These are phyloP conservation scores for Gobionotothen gibberifrons DNA, from an alignment of 2,797 vertebrate genomes.

Conservation along the genomic window DNA sequence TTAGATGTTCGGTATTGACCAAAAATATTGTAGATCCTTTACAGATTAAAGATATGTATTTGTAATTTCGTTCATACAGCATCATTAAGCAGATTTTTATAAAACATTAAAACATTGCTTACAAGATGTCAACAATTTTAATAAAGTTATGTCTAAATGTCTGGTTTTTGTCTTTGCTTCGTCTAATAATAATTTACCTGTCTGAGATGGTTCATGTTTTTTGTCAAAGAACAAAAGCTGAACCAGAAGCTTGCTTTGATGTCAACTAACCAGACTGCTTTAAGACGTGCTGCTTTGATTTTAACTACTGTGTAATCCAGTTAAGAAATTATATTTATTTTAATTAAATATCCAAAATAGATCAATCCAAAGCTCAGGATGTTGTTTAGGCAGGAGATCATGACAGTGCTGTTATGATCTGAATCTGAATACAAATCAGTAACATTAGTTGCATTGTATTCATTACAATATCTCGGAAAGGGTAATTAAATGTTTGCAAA, in stretches of 20 bases:
- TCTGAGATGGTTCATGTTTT: conserved; percentile 23
- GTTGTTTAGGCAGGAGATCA: background rate
- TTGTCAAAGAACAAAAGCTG: conserved; percentile 33
- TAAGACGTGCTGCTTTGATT: conserved; percentile 23
- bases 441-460: background rate
- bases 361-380: conserved; percentile 21
- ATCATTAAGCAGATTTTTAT: background rate
- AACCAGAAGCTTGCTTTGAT: conserved; percentile 32
- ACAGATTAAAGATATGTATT: conserved; percentile 10
- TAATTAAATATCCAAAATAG: conserved; percentile 14
- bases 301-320: conserved; percentile 24
- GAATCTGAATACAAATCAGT: background rate
- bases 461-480: background rate
- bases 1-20: conserved; percentile 3
- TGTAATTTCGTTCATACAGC: background rate
- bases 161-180: conserved; percentile 22
- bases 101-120: conserved; percentile 18
- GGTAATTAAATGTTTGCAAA: background rate
- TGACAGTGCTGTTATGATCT: background rate
- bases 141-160: conserved; percentile 26
- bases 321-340: conserved; percentile 26
- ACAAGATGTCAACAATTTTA: background rate
- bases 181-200: conserved; percentile 1
- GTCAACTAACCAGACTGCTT: conserved; percentile 30
- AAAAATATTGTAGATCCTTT: background rate